These are phyloP conservation scores for Danaus melanippus DNA, from an alignment of 1,140 invertebrate species.

Conservation along the genomic window DNA sequence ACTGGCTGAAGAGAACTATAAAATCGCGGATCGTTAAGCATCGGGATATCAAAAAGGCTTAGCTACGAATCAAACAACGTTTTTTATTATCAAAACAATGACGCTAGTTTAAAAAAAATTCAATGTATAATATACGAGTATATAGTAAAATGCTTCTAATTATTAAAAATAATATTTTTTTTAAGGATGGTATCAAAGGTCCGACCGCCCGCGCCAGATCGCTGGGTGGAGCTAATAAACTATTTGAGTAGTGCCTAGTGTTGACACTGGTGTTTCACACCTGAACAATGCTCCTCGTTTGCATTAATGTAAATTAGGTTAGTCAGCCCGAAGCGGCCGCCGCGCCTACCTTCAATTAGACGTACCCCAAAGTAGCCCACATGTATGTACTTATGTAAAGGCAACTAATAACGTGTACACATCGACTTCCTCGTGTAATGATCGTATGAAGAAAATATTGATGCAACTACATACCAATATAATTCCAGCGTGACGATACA, in stretches of 20 bases:
- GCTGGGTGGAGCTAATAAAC: constrained; percentile 68
- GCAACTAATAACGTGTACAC: constrained; percentile 48
- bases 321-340: constrained; percentile 46
- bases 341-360: constrained; percentile 67
- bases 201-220: constrained; percentile 45
- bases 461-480: constrained; percentile 24
- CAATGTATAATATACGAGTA: no score
- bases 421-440: constrained; percentile 43
- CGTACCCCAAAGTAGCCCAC: constrained; percentile 52
- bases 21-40: no score
- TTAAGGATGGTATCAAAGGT: constrained; percentile 62
- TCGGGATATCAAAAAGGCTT: no score
- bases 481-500: constrained; percentile 16
- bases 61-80: no score
- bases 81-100: no score
- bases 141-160: no score
- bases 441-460: constrained; percentile 23
- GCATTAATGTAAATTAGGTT: constrained; percentile 72
- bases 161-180: constrained; percentile 41
- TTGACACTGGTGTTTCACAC: constrained; percentile 71
- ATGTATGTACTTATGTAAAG: constrained; percentile 50
- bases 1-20: no score
- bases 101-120: no score
- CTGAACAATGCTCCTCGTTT: constrained; percentile 70
- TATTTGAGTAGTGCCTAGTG: constrained; percentile 66